A percentile compares a stretch with the other conserved stretches of the same genome.
Conservation (phyloP, 2,113 vertebrate species). For the Ameiurus melas region DNA sequence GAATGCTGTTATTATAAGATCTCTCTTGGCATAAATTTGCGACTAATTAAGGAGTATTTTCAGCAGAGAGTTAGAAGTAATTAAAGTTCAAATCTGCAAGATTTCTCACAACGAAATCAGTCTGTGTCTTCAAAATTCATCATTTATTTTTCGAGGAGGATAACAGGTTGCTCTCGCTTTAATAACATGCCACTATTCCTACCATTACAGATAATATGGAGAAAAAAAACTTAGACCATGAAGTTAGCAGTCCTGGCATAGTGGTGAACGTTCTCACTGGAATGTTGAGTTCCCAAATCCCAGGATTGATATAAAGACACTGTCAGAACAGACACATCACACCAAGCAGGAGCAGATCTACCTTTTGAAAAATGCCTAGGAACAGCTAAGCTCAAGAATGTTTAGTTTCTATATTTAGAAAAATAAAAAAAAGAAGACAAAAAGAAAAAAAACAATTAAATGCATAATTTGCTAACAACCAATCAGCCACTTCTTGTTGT, state of each 20-base stretch:
- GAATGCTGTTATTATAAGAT: slow-evolving; percentile 15
- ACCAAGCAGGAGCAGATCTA: neutral
- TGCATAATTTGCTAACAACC: neutral
- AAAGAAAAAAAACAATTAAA: neutral
- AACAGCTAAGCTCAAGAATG: neutral
- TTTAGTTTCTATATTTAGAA: neutral
- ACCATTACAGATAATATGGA: neutral
- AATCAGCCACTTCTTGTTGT: neutral
- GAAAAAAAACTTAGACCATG: neutral
- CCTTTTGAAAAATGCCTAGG: neutral
- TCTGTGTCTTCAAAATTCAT: neutral
- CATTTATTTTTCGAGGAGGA: neutral
- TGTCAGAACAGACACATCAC: neutral
- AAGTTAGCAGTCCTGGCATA: neutral
- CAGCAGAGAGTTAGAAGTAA: neutral
- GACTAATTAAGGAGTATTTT: neutral
- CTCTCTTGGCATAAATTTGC: neutral
- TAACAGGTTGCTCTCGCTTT: neutral
- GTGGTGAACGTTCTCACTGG: neutral
- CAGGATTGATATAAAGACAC: neutral
- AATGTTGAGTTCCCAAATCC: neutral
- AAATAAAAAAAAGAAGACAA: neutral
- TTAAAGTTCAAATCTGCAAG: neutral
- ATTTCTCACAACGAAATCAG: neutral
- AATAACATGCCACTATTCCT: neutral